Conservation (phyloP, 2,888 invertebrate genomes). For the Abrostola tripartita region DNA sequence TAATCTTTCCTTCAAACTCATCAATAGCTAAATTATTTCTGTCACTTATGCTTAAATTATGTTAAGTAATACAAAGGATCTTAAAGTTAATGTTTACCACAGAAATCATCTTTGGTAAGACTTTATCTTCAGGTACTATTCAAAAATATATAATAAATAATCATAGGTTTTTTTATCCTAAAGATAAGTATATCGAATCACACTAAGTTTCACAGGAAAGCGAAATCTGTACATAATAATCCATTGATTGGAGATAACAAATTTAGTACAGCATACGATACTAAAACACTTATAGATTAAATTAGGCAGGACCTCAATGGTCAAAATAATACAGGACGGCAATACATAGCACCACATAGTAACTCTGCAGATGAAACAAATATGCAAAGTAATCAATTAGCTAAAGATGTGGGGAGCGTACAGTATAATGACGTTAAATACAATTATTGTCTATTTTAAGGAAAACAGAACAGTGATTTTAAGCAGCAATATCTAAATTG, state of each 20-base stretch:
- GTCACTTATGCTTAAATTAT: conserved; percentile 26
- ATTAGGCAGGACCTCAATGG: neutral
- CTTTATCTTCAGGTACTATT: neutral
- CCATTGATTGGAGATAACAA: neutral
- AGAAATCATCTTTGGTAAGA: conserved; percentile 15
- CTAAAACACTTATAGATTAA: conserved; percentile 14
- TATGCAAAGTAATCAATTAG: conserved; percentile 4
- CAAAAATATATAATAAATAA: conserved; percentile 12
- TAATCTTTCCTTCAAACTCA: conserved; percentile 28
- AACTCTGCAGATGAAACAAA: conserved; percentile 13
- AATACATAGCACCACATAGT: conserved; percentile 12
- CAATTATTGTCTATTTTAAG: conserved; percentile 28
- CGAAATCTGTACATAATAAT: neutral
- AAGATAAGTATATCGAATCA: neutral
- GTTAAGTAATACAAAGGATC: conserved; percentile 36
- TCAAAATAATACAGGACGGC: conserved; percentile 45
- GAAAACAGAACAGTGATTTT: conserved; percentile 23
- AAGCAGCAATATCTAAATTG: neutral
- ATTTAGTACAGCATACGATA: neutral
- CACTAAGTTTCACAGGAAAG: neutral
- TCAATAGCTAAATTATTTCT: conserved; percentile 29
- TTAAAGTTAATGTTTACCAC: conserved; percentile 3
- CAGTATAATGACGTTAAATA: conserved; percentile 21
- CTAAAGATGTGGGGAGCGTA: conserved; percentile 4
- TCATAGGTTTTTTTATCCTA: neutral